These are phyloP conservation scores for Coregonus ussuriensis DNA, from an alignment of 2,797 vertebrate genomes.

Conservation along the genomic window DNA sequence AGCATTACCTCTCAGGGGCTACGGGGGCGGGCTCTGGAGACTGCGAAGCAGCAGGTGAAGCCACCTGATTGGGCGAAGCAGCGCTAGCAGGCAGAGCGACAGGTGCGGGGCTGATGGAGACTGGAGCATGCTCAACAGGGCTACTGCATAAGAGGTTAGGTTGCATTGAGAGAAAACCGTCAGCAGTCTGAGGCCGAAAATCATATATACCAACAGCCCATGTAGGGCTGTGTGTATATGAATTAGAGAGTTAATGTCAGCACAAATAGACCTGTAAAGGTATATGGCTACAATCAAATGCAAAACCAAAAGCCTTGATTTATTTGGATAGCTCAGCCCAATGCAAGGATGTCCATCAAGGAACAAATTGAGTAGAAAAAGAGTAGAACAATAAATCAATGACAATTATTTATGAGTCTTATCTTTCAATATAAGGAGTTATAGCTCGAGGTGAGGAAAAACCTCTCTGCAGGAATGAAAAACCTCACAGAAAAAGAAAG, in stretches of 20 bases:
- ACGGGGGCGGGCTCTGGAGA: conserved; percentile 45
- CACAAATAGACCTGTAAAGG: conserved; percentile 19
- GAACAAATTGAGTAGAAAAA: not conserved
- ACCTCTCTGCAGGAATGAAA: not conserved
- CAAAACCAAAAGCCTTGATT: conserved; percentile 36
- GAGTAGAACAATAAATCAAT: not conserved
- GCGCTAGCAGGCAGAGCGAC: conserved; percentile 71
- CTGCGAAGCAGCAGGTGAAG: conserved; percentile 57
- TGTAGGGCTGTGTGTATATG: not conserved
- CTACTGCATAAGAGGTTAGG: conserved; percentile 77
- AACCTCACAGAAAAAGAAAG: not conserved
- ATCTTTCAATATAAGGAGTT: not conserved
- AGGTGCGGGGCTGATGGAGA: conserved; percentile 74
- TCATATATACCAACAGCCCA: conserved; percentile 19
- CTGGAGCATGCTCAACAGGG: conserved; percentile 86
- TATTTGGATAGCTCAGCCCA: conserved; percentile 34
- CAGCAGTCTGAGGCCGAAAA: conserved; percentile 22
- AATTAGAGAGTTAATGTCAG: conserved; percentile 28
- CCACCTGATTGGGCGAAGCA: conserved; percentile 77
- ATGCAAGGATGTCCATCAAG: conserved; percentile 41
- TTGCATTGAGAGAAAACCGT: conserved; percentile 38
- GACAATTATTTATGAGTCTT: not conserved
- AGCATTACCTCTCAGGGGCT: conserved; percentile 76
- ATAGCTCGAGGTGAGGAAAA: not conserved
- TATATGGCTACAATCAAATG: conserved; percentile 34